Percentiles rank a stretch among this genome's conserved stretches.
Conservation (phyloP, 2,888 invertebrate genomes). For the Diaperis boleti region DNA sequence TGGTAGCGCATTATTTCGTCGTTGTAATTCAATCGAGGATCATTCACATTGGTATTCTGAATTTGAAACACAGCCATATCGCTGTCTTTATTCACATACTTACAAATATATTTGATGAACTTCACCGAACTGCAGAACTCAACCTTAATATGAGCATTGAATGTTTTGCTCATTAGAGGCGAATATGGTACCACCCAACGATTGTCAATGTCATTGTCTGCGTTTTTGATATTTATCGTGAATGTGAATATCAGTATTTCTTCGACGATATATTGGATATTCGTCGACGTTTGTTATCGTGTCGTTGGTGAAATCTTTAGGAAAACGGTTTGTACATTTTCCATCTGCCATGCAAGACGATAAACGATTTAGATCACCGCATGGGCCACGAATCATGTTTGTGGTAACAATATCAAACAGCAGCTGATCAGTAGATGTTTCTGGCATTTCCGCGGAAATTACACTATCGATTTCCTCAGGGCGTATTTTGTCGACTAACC, state of each 20-base stretch:
- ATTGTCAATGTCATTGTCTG: background rate
- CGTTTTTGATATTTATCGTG: slow-evolving; percentile 51
- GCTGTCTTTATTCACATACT: slow-evolving; percentile 64
- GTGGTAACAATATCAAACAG: slow-evolving; percentile 55
- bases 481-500: slow-evolving; percentile 9
- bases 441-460: slow-evolving; percentile 58
- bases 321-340: slow-evolving; percentile 55
- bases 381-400: slow-evolving; percentile 65
- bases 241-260: slow-evolving; percentile 5
- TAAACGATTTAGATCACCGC: slow-evolving; percentile 54
- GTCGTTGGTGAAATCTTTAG: slow-evolving; percentile 36
- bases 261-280: slow-evolving; percentile 35
- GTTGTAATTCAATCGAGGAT: no score
- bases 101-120: slow-evolving; percentile 63
- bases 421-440: slow-evolving; percentile 51
- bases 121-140: slow-evolving; percentile 64
- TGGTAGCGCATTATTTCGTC: slow-evolving; percentile 50
- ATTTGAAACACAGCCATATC: slow-evolving; percentile 49
- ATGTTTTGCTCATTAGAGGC: background rate
- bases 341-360: slow-evolving; percentile 62
- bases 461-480: slow-evolving; percentile 49
- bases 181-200: background rate
- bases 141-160: slow-evolving; percentile 59
- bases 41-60: slow-evolving; percentile 35
- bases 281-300: slow-evolving; percentile 39